These are phyloP conservation scores for Patella caerulea DNA, from an alignment of 2,888 invertebrate species.

Conservation along the genomic window DNA sequence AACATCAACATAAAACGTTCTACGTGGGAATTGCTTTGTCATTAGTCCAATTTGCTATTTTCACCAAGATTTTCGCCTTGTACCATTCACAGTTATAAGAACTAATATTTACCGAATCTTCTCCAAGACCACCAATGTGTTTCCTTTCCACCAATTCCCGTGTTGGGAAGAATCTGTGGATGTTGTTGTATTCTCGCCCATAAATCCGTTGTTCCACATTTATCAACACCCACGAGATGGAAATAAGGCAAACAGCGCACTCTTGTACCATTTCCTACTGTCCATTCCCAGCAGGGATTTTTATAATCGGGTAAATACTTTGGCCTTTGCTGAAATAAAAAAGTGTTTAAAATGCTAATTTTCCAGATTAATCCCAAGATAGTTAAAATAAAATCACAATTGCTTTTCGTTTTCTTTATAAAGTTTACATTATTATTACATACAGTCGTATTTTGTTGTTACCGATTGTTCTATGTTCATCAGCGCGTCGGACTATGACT, in stretches of 20 bases:
- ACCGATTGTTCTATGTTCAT: too few species aligned
- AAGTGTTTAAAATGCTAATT: constrained; percentile 20
- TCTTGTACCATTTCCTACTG: not conserved
- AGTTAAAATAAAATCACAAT: too few species aligned
- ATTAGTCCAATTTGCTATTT: too few species aligned
- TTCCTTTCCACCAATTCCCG: constrained; percentile 38
- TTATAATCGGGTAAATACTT: constrained; percentile 33
- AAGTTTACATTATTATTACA: too few species aligned
- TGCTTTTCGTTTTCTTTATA: too few species aligned
- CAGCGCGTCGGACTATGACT: too few species aligned
- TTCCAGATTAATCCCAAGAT: not conserved
- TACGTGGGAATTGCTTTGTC: too few species aligned
- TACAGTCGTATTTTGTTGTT: too few species aligned
- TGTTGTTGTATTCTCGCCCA: constrained; percentile 37
- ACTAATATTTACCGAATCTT: constrained; percentile 35
- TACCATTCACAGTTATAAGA: not conserved
- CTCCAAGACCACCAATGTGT: constrained; percentile 49
- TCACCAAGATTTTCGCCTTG: too few species aligned
- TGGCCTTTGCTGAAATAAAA: constrained; percentile 28
- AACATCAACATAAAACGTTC: too few species aligned
- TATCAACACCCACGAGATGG: constrained; percentile 43
- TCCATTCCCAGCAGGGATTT: constrained; percentile 44
- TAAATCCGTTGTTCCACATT: constrained; percentile 45
- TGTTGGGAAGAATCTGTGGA: constrained; percentile 28
- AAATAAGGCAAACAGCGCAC: constrained; percentile 44